Evolutionary conservation across 1,140 invertebrate species (phyloP).

Genomic region (Drosophila ironensis): DNA sequence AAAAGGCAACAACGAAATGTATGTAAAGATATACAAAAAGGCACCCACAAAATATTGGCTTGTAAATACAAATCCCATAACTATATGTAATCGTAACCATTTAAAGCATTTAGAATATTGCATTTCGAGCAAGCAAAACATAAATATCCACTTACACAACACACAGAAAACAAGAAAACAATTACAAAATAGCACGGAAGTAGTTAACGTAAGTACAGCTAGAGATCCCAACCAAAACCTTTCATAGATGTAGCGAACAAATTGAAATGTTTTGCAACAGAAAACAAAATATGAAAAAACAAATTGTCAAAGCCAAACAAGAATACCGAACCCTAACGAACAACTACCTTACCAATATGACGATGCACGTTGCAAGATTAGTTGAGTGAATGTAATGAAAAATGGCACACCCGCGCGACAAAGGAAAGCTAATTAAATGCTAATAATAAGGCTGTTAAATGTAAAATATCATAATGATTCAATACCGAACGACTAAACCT

Average conservation of each 20-base stretch:
- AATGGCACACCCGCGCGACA: constrained; percentile 34
- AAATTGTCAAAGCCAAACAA: constrained; percentile 36
- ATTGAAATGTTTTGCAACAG: constrained; percentile 31
- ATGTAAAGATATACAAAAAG: constrained; percentile 36
- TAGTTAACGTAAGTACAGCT: constrained; percentile 46
- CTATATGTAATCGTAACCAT: constrained; percentile 37
- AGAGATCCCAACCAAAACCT: neutral
- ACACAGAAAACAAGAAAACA: constrained; percentile 4
- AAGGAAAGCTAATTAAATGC: constrained; percentile 68
- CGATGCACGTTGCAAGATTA: constrained; percentile 38
- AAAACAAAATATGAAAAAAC: neutral
- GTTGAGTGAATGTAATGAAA: constrained; percentile 41
- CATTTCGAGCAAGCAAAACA: constrained; percentile 39
- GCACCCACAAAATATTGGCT: constrained; percentile 52
- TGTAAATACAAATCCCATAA: constrained; percentile 61
- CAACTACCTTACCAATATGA: constrained; percentile 22
- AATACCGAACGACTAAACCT: constrained; percentile 38
- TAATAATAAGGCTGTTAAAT: constrained; percentile 82
- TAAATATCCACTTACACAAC: constrained; percentile 11
- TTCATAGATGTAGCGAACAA: constrained; percentile 43
- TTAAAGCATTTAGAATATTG: constrained; percentile 55
- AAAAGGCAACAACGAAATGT: constrained; percentile 52
- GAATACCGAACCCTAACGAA: constrained; percentile 61
- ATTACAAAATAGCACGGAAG: constrained; percentile 31
- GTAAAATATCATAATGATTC: constrained; percentile 79